Evolutionary conservation across 2,797 vertebrate genomes (phyloP).

Genomic region (Anableps anableps): DNA sequence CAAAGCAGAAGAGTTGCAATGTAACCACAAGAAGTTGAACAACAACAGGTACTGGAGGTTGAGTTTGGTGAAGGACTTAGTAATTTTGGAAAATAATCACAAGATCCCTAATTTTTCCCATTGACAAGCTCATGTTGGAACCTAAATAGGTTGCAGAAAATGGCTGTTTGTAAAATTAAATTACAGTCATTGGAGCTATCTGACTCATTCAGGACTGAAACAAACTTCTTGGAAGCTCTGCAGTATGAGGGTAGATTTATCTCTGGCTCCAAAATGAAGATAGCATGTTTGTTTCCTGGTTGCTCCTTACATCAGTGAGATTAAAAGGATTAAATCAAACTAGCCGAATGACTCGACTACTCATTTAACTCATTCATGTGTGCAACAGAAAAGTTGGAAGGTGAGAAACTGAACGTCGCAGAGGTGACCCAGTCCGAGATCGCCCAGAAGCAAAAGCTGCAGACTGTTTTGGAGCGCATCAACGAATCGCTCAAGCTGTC

Average conservation of each 20-base stretch:
- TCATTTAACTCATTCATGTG: not conserved
- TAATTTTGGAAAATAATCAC: not conserved
- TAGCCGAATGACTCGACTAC: not conserved
- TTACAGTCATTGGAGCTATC: not conserved
- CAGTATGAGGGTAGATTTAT: not conserved
- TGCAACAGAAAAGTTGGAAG: slow-evolving; percentile 92
- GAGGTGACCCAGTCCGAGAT: slow-evolving; percentile 99
- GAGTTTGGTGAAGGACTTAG: not conserved
- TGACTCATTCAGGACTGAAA: not conserved
- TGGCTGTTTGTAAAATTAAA: not conserved
- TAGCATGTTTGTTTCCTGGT: not conserved
- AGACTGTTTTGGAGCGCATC: slow-evolving; percentile 96
- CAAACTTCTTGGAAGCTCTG: not conserved
- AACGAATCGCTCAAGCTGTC: slow-evolving; percentile 95
- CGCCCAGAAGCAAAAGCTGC: slow-evolving; percentile 97
- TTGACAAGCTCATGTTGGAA: not conserved
- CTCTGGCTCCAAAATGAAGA: not conserved
- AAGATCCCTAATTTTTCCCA: not conserved
- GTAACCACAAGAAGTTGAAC: too few species aligned
- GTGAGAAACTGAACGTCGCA: slow-evolving; percentile 95
- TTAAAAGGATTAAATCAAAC: not conserved
- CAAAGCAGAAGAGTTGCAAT: not conserved
- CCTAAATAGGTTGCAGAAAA: not conserved
- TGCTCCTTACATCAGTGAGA: not conserved
- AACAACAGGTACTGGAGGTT: not conserved